phyloP scores from a whole-genome alignment of 2,113 vertebrate species.

The Bothrops jararaca region DNA sequence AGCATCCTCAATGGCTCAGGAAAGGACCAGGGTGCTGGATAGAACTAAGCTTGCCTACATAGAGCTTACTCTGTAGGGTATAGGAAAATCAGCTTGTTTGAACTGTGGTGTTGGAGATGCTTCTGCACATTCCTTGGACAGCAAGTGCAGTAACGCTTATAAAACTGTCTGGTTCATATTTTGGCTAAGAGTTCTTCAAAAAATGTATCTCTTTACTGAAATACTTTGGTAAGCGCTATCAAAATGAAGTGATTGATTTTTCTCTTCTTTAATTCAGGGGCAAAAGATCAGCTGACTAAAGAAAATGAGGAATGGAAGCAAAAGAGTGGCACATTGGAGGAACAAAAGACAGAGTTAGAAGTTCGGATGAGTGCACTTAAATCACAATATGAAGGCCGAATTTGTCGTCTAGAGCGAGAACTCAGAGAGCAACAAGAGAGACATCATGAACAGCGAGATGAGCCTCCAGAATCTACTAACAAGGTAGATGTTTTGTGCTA shows the following conservation, averaged over 20 bases:
- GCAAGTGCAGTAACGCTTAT: background rate
- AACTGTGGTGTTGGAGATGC: background rate
- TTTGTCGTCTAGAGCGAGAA: conserved; percentile 90
- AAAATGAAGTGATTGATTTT: background rate
- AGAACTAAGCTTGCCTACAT: background rate
- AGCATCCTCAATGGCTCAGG: background rate
- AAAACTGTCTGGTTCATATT: background rate
- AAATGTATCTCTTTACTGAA: too few species aligned
- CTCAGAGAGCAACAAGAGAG: conserved; percentile 92
- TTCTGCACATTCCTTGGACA: background rate
- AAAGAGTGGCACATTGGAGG: conserved; percentile 70
- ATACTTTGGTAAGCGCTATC: background rate
- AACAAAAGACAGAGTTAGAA: conserved; percentile 90
- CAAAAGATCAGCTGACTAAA: conserved; percentile 85
- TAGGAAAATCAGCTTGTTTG: background rate
- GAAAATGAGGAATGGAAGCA: conserved; percentile 92
- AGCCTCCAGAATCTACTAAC: conserved; percentile 83
- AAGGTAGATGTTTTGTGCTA: conserved; percentile 72
- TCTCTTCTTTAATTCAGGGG: conserved; percentile 62
- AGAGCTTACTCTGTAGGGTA: background rate
- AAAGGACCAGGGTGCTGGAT: background rate
- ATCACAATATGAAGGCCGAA: conserved; percentile 92
- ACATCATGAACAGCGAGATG: conserved; percentile 90
- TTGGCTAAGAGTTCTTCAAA: background rate
- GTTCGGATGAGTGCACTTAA: conserved; percentile 91